Evolutionary conservation across 2,113 vertebrate species (phyloP).

Genomic region (Rissa tridactyla): DNA sequence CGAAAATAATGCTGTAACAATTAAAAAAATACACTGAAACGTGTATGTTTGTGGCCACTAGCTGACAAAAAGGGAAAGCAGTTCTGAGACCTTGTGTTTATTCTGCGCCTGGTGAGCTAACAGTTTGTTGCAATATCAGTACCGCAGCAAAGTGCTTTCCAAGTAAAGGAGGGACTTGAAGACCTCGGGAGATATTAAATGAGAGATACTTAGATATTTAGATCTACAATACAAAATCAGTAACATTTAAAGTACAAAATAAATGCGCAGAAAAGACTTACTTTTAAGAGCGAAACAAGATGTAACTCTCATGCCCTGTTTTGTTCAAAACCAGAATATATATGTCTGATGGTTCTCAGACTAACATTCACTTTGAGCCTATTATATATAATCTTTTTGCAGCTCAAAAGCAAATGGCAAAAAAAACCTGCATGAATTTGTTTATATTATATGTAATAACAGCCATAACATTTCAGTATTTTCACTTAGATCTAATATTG

Average conservation of each 20-base stretch:
- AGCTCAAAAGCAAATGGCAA: not conserved
- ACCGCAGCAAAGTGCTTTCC: not conserved
- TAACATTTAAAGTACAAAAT: not conserved
- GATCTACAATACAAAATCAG: not conserved
- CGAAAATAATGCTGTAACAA: not conserved
- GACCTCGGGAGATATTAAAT: not conserved
- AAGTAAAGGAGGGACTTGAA: not conserved
- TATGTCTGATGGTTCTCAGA: not conserved
- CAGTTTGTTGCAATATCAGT: not conserved
- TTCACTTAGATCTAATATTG: not conserved
- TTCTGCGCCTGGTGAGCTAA: not conserved
- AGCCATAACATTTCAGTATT: not conserved
- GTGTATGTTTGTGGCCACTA: not conserved
- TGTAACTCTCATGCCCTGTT: not conserved
- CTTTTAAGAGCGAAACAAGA: not conserved
- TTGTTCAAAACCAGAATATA: not conserved
- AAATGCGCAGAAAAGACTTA: not conserved
- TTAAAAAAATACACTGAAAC: not conserved
- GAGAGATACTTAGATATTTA: not conserved
- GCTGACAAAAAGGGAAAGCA: not conserved
- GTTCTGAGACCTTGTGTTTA: not conserved
- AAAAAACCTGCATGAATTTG: not conserved
- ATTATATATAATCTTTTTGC: not conserved
- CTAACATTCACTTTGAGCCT: not conserved
- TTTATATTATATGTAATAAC: not conserved